A percentile compares a stretch with the other conserved stretches of the same genome.
These are phyloP conservation scores for Oxygymnocypris stewartii DNA, from an alignment of 2,113 vertebrate genomes.

Conservation along the genomic window DNA sequence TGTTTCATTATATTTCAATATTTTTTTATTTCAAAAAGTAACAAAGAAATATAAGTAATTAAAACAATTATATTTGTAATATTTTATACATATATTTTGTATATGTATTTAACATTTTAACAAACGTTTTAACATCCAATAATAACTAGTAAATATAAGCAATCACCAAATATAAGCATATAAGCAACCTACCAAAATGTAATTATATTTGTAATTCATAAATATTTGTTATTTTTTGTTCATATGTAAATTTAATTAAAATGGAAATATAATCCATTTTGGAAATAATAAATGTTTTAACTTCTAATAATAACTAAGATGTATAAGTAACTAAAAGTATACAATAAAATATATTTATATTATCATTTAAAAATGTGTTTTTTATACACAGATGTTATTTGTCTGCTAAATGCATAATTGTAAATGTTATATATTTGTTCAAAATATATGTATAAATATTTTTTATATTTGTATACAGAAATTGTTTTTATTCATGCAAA, in stretches of 20 bases:
- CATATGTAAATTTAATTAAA: not conserved
- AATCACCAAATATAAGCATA: not conserved
- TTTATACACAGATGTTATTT: too few relatives aligned
- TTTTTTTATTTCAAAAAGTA: not conserved
- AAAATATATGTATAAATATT: too few relatives aligned
- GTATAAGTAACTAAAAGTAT: not conserved
- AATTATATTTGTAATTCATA: not conserved
- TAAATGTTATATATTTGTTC: too few relatives aligned
- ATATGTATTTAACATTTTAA: too few relatives aligned
- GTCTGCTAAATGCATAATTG: too few relatives aligned
- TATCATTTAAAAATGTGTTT: too few relatives aligned
- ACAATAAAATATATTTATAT: not conserved
- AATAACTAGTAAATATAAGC: too few relatives aligned
- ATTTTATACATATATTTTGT: too few relatives aligned
- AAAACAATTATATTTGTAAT: not conserved
- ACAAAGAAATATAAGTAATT: not conserved
- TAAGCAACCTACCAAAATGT: not conserved
- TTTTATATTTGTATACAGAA: not conserved
- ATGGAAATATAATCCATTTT: not conserved
- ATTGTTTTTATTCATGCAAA: not conserved
- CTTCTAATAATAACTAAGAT: not conserved
- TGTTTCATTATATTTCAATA: too few relatives aligned
- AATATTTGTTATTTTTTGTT: not conserved
- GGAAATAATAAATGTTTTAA: too few relatives aligned
- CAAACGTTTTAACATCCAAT: too few relatives aligned